phyloP scores from a whole-genome alignment of 2,888 invertebrate species.

The Chymomyza amoena region DNA sequence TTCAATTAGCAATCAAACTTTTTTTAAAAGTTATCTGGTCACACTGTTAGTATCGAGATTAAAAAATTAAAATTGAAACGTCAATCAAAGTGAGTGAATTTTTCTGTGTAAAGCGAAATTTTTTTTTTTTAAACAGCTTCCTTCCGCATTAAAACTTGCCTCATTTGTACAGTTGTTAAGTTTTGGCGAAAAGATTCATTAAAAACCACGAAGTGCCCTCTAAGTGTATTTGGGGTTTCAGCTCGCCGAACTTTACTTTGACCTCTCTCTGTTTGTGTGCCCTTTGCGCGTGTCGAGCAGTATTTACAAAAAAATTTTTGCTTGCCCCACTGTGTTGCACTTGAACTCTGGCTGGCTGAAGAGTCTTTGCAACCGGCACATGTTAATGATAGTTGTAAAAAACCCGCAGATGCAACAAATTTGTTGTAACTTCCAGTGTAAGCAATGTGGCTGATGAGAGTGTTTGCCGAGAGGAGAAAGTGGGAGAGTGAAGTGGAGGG shows the following conservation, averaged over 20 bases:
- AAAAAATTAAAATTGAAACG: no score
- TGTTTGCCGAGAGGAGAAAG: neutral
- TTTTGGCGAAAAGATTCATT: neutral
- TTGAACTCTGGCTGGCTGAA: neutral
- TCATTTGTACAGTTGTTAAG: neutral
- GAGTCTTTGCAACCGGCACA: constrained; percentile 26
- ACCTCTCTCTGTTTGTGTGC: constrained; percentile 1
- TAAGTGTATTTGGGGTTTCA: neutral
- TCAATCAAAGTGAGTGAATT: no score
- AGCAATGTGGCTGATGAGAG: neutral
- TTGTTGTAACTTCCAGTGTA: constrained; percentile 39
- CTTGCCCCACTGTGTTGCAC: constrained; percentile 4
- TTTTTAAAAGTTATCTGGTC: no score
- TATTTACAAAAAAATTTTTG: constrained; percentile 13
- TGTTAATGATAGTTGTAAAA: constrained; percentile 56
- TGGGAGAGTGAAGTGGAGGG: no score
- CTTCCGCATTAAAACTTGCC: neutral
- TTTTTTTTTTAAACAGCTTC: no score
- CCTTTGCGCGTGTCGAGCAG: neutral
- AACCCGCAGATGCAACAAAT: constrained; percentile 63
- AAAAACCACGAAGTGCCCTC: neutral
- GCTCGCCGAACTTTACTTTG: neutral
- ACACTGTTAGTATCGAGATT: no score
- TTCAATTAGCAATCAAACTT: no score
- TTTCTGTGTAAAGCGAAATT: no score